A percentile compares a stretch with the other conserved stretches of the same genome.
phyloP scores from a whole-genome alignment of 1,140 invertebrate genomes.

The Limonius californicus region DNA sequence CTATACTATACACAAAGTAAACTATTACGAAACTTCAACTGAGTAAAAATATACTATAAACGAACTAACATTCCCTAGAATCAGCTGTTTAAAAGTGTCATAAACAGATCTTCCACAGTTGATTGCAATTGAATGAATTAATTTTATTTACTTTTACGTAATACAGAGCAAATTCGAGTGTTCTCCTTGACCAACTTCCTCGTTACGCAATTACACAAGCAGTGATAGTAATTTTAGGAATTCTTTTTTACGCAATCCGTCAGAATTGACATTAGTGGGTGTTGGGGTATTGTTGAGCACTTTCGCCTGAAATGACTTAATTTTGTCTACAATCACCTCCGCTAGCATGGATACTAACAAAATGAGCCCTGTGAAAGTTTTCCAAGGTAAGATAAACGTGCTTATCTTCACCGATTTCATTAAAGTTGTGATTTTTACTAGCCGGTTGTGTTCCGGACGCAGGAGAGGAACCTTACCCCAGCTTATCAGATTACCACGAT shows the following conservation, averaged over 20 bases:
- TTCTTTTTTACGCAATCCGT: not conserved
- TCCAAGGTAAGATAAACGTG: slow-evolving; percentile 30
- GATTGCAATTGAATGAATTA: not conserved
- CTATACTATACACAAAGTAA: too few relatives aligned
- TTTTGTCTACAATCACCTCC: not conserved
- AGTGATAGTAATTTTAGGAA: not conserved
- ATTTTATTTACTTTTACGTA: not conserved
- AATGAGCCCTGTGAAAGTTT: slow-evolving; percentile 27
- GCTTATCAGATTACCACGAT: slow-evolving; percentile 87
- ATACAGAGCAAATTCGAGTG: not conserved
- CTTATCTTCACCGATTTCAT: too few relatives aligned
- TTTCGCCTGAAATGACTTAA: slow-evolving; percentile 7
- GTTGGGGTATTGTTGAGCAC: not conserved
- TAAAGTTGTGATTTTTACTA: slow-evolving; percentile 12
- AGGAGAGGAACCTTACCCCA: slow-evolving; percentile 78
- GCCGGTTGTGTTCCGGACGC: slow-evolving; percentile 47
- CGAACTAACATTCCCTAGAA: not conserved
- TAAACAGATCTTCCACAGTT: not conserved
- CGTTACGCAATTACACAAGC: not conserved
- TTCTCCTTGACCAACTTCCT: not conserved
- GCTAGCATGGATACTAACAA: slow-evolving; percentile 28
- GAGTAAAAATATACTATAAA: too few relatives aligned
- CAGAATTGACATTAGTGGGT: not conserved
- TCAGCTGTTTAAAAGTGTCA: not conserved
- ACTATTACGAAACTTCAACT: too few relatives aligned